A percentile compares a stretch with the other conserved stretches of the same genome.
These are phyloP conservation scores for Drosophila mauritiana DNA, from an alignment of 1,140 invertebrate species.

Conservation along the genomic window DNA sequence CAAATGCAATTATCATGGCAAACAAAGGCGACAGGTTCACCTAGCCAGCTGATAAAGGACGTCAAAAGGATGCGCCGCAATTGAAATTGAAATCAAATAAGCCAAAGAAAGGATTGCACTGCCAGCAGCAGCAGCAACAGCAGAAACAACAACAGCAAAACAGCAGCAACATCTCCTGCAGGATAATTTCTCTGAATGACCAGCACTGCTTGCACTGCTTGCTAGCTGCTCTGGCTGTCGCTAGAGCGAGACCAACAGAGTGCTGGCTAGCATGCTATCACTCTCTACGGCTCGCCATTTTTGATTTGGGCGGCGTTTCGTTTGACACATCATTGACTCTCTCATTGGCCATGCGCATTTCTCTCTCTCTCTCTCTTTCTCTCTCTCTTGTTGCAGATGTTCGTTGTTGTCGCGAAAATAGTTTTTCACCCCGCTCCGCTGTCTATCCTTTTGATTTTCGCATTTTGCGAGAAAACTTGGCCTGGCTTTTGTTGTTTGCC, in stretches of 20 bases:
- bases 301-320: conserved; percentile 81
- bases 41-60: conserved; percentile 66
- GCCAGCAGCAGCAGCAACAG: conserved; percentile 28
- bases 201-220: conserved; percentile 59
- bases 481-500: conserved; percentile 74
- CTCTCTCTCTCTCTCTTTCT: conserved; percentile 10
- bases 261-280: conserved; percentile 34
- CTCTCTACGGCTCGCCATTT: conserved; percentile 76
- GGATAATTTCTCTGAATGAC: conserved; percentile 49
- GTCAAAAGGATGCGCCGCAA: conserved; percentile 77
- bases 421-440: conserved; percentile 22
- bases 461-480: conserved; percentile 67
- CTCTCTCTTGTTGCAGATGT: conserved; percentile 68
- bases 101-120: conserved; percentile 69
- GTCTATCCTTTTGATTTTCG: conserved; percentile 24
- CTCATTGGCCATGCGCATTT: conserved; percentile 76
- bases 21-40: conserved; percentile 78
- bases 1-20: conserved; percentile 80
- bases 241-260: conserved; percentile 41
- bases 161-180: conserved; percentile 25
- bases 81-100: conserved; percentile 83
- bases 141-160: conserved; percentile 14
- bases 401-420: conserved; percentile 69
- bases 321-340: conserved; percentile 54
- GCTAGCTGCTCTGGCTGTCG: conserved; percentile 1